A percentile compares a stretch with the other conserved stretches of the same genome.
Conservation (phyloP, 2,888 invertebrate species). For the Achlya flavicornis region DNA sequence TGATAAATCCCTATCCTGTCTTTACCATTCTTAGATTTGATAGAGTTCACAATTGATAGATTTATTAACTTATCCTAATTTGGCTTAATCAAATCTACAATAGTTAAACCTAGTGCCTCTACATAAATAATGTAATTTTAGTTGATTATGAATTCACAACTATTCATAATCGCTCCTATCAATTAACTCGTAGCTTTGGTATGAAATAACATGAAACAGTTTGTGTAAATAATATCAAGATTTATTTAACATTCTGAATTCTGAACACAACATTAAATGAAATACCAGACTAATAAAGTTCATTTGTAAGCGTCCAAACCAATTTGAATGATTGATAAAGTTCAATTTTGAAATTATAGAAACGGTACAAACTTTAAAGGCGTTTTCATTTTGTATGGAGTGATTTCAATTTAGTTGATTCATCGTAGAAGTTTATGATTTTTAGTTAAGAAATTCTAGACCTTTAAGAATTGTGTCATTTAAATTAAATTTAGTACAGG, state of each 20-base stretch:
- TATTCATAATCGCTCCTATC: background rate
- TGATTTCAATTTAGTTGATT: slow-evolving; percentile 34
- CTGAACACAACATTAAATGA: background rate
- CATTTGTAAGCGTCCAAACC: slow-evolving; percentile 37
- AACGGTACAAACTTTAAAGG: slow-evolving; percentile 32
- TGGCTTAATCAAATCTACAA: background rate
- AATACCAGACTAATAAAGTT: slow-evolving; percentile 35
- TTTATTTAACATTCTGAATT: background rate
- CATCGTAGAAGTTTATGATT: slow-evolving; percentile 17
- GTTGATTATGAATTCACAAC: background rate
- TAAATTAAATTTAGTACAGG: too few relatives aligned
- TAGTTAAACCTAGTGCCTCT: background rate
- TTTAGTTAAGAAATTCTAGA: too few relatives aligned
- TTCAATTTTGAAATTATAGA: slow-evolving; percentile 45
- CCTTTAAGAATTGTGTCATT: background rate
- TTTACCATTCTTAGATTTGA: too few relatives aligned
- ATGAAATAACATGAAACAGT: background rate
- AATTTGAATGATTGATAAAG: slow-evolving; percentile 51
- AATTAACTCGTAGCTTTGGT: background rate
- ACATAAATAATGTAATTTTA: background rate
- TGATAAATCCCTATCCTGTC: too few relatives aligned
- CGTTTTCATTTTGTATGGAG: slow-evolving; percentile 26
- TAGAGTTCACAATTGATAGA: background rate
- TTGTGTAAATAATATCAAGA: slow-evolving; percentile 2
- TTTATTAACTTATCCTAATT: background rate